These are phyloP conservation scores for Drosophila affinis DNA, from an alignment of 2,888 invertebrate genomes.

Conservation along the genomic window DNA sequence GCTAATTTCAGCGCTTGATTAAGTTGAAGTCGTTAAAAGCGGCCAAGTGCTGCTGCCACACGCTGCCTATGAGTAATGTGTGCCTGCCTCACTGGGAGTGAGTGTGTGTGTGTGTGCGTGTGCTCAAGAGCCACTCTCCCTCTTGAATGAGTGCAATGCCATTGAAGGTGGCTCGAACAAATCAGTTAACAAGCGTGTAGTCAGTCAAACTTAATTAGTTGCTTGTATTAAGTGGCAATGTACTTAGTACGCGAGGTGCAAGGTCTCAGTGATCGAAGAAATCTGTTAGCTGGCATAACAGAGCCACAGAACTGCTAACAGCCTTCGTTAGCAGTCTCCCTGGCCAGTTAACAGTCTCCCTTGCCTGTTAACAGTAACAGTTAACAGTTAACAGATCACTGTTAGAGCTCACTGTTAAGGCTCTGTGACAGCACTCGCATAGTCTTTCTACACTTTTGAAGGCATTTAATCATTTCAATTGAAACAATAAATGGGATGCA, in stretches of 20 bases:
- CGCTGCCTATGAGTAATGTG: slow-evolving; percentile 77
- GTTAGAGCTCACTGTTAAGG: neutral
- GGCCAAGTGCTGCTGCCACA: slow-evolving; percentile 60
- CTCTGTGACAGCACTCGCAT: too few relatives aligned
- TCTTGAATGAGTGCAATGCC: neutral
- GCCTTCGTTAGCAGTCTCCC: neutral
- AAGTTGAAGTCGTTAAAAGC: slow-evolving; percentile 75
- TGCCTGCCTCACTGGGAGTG: slow-evolving; percentile 1
- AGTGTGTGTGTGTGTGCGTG: neutral
- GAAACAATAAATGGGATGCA: too few relatives aligned
- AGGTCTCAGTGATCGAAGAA: too few relatives aligned
- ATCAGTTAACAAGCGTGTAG: slow-evolving; percentile 1
- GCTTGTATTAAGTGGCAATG: neutral
- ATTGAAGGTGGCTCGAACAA: neutral
- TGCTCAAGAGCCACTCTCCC: slow-evolving; percentile 53
- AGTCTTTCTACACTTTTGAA: too few relatives aligned
- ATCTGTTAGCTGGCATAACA: too few relatives aligned
- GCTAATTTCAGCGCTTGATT: slow-evolving; percentile 76
- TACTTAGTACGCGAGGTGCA: neutral
- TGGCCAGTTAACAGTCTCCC: too few relatives aligned
- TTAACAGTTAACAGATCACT: neutral
- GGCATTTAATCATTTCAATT: too few relatives aligned
- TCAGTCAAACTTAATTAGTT: slow-evolving; percentile 1
- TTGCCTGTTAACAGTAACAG: too few relatives aligned
- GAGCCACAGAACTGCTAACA: neutral